phyloP scores from a whole-genome alignment of 2,113 vertebrate genomes.

The Lampris megalopsis region DNA sequence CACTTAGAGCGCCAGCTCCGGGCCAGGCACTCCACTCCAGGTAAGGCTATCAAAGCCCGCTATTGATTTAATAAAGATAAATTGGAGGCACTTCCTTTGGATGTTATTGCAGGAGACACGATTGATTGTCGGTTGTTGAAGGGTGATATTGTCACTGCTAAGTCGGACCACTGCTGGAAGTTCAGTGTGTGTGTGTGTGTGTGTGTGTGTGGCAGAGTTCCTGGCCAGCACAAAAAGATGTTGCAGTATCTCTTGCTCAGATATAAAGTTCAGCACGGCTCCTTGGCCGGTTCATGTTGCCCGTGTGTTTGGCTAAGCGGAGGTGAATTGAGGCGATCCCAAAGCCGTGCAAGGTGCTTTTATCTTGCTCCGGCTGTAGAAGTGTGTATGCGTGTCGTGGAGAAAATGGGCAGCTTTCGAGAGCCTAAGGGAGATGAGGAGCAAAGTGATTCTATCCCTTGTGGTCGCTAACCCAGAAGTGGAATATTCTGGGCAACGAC shows the following conservation, averaged over 20 bases:
- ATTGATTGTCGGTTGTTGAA: conserved; percentile 66
- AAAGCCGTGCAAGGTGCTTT: background rate
- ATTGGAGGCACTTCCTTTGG: conserved; percentile 64
- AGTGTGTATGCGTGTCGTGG: conserved; percentile 9
- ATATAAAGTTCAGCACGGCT: conserved; percentile 14
- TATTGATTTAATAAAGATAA: conserved; percentile 75
- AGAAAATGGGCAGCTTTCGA: conserved; percentile 47
- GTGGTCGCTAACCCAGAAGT: conserved; percentile 84
- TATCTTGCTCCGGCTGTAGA: background rate
- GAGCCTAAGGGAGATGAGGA: conserved; percentile 78
- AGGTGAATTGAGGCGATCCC: conserved; percentile 8
- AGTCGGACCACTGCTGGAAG: conserved; percentile 39
- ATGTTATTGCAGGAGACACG: conserved; percentile 61
- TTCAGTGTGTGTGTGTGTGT: conserved; percentile 12
- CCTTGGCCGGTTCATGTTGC: background rate
- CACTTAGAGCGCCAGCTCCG: conserved; percentile 71
- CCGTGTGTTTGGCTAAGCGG: conserved; percentile 11
- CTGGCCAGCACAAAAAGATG: conserved; percentile 35
- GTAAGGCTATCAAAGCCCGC: conserved; percentile 77
- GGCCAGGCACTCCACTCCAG: conserved; percentile 72
- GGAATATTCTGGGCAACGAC: conserved; percentile 77
- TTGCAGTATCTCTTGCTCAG: conserved; percentile 14
- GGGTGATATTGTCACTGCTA: conserved; percentile 46
- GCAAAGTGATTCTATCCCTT: conserved; percentile 86
- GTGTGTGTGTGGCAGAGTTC: conserved; percentile 20